These are phyloP conservation scores for Acanthosepion esculentum DNA, from an alignment of 2,888 invertebrate genomes.

Conservation along the genomic window DNA sequence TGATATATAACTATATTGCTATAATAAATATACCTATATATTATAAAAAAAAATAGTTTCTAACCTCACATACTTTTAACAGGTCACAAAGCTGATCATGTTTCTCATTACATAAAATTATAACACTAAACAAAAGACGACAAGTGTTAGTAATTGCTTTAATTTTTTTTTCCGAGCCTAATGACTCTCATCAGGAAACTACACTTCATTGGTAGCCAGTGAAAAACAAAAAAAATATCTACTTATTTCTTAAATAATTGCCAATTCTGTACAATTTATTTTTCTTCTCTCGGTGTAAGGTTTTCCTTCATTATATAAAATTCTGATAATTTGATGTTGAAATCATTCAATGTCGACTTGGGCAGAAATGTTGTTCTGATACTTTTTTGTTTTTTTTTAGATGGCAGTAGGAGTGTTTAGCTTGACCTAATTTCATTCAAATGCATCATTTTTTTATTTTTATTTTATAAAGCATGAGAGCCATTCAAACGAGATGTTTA, in stretches of 20 bases:
- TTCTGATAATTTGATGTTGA: not conserved
- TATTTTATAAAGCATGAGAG: no score
- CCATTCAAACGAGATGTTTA: no score
- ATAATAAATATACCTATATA: no score
- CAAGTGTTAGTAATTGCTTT: slow-evolving; percentile 18
- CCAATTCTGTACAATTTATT: not conserved
- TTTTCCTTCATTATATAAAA: not conserved
- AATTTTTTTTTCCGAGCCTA: not conserved
- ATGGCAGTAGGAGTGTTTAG: no score
- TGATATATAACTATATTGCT: no score
- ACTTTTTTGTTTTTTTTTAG: no score
- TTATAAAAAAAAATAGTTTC: no score
- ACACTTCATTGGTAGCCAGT: not conserved
- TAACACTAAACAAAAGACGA: not conserved
- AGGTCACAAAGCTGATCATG: no score
- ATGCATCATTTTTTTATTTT: no score
- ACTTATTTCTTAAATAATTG: not conserved
- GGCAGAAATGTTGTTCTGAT: no score
- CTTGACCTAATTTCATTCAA: no score
- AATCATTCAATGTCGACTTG: not conserved
- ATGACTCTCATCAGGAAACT: not conserved
- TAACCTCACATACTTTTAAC: no score
- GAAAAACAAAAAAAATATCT: not conserved
- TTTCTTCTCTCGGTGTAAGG: not conserved
- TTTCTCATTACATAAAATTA: not conserved